Evolutionary conservation across 2,113 vertebrate species (phyloP).

Genomic region (Fregata magnificens): DNA sequence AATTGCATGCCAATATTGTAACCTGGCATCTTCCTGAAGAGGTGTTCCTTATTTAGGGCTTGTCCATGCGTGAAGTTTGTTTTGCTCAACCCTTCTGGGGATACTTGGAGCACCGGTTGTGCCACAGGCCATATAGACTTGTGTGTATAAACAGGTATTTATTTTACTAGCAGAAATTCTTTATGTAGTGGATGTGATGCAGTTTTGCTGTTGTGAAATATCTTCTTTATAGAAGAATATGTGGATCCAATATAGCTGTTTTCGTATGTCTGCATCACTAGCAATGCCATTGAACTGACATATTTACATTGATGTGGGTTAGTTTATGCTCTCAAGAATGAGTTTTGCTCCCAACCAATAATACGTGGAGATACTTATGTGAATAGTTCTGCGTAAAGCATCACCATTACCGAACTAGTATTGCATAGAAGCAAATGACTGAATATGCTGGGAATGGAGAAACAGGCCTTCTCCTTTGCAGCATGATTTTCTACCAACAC

Average conservation of each 20-base stretch:
- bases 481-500: background rate
- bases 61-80: background rate
- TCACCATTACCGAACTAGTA: background rate
- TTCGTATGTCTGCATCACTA: fast-evolving
- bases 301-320: too few species aligned
- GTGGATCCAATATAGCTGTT: background rate
- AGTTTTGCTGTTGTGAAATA: background rate
- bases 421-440: background rate
- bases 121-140: background rate
- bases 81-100: background rate
- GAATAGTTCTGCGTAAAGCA: background rate
- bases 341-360: background rate
- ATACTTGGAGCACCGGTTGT: background rate
- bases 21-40: background rate
- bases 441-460: background rate
- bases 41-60: background rate
- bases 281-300: too few species aligned
- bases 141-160: background rate
- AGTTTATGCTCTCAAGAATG: background rate
- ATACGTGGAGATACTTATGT: background rate
- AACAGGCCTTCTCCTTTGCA: background rate
- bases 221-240: background rate
- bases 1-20: background rate
- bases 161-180: background rate
- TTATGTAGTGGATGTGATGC: background rate